Evolutionary conservation across 2,888 invertebrate species (phyloP), one percentile per base, ranked within the genome.

Genomic region (Aproaerema taeniolella): DNA sequence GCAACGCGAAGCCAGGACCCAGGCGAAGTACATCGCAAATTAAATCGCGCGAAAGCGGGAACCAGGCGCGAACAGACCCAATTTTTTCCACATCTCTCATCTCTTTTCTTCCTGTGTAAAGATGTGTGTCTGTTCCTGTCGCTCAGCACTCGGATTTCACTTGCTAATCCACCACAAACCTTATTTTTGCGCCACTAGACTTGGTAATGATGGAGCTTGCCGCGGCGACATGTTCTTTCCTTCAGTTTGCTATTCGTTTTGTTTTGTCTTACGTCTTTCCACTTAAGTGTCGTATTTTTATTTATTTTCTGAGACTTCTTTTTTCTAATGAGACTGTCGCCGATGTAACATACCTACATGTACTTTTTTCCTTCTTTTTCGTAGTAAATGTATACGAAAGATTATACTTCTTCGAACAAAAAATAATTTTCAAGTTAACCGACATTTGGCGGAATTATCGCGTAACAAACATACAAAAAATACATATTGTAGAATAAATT

Each of bases 121-220:
- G n/a, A n/a, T n/a, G n/a, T n/a, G n/a, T n/a, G n/a, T n/a, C n/a
- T n/a, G n/a, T n/a, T n/a, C n/a, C n/a, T n/a, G n/a, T n/a, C n/a
- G n/a, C n/a, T n/a, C n/a, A n/a, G n/a, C 20, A 26, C 24, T 38
- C 25, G n/a, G 35, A 42, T 42, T 35, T 42, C 26, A 42, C 42
- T 42, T 42, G 42, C 42, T 42, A 38, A 42, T 42, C 15, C 30
- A 13, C 16, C 29, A 2, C 26, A 14, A 26, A 39, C 42, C 42
- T 26, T 39, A 42, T 31, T 42, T 38, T 34, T n/a, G n/a, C 29
- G 29, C 38, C 38, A 35, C 42, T 42, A 42, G 42, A 42, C 42
- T 42, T 42, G 38, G 42, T 42, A 42, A 38, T 38, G 30, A 31
- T 13, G 24, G 13, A n/a, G 24, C 38, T 38, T 38, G 25, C 20